These are phyloP conservation scores for Rugalucina vietnamica DNA, from an alignment of 2,888 invertebrate genomes.

Conservation along the genomic window DNA sequence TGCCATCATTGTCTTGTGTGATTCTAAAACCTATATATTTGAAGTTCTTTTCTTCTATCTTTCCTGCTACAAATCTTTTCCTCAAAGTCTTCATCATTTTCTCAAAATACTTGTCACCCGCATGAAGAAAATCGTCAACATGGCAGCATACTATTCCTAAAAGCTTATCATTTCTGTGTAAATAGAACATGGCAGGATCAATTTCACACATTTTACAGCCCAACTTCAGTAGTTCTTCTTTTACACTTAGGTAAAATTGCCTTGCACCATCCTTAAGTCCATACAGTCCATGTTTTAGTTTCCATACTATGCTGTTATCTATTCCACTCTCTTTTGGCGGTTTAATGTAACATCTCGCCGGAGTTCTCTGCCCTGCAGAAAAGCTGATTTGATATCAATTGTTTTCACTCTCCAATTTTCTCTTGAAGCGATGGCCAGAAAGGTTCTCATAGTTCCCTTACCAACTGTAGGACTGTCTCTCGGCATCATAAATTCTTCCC, in stretches of 20 bases:
- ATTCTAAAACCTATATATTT: conserved; percentile 56
- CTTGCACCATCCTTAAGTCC: conserved; percentile 59
- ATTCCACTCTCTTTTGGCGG: conserved; percentile 52
- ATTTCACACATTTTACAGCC: conserved; percentile 54
- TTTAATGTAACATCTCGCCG: conserved; percentile 51
- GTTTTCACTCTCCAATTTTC: conserved; percentile 61
- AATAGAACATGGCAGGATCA: conserved; percentile 60
- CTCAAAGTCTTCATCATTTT: conserved; percentile 30
- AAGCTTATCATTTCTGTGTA: conserved; percentile 32
- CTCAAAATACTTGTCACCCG: conserved; percentile 54
- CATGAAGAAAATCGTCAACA: conserved; percentile 67
- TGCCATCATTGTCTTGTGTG: conserved; percentile 14
- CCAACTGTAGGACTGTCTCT: conserved; percentile 45
- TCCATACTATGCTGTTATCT: conserved; percentile 44
- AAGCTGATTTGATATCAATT: conserved; percentile 64
- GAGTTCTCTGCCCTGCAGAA: conserved; percentile 60
- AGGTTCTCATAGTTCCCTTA: conserved; percentile 28
- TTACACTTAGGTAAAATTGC: conserved; percentile 61
- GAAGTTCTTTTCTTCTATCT: conserved; percentile 48
- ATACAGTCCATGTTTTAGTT: conserved; percentile 62
- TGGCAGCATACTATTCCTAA: conserved; percentile 57
- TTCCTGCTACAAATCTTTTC: conserved; percentile 53
- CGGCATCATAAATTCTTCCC: conserved; percentile 22
- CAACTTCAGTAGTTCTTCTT: conserved; percentile 41
- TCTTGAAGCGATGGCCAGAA: conserved; percentile 20